Conservation (phyloP, 2,797 vertebrate genomes). For the Semotilus atromaculatus region DNA sequence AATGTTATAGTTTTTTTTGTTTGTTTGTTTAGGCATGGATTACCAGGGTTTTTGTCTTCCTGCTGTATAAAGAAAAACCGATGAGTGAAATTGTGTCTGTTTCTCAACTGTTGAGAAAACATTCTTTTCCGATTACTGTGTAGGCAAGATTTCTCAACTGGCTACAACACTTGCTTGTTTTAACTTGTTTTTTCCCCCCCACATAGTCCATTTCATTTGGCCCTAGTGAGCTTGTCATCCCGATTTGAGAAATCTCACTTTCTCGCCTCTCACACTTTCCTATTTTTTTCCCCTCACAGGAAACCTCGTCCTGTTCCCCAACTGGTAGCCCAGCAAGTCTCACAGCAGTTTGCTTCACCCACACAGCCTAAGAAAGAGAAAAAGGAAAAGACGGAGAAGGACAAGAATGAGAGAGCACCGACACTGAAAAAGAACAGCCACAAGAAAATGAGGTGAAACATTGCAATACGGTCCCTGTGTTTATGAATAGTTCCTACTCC, state of each 20-base stretch:
- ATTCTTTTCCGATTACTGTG: slow-evolving; percentile 39
- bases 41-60: neutral
- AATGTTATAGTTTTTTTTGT: too few relatives aligned
- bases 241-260: slow-evolving; percentile 38
- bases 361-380: slow-evolving; percentile 99
- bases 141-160: slow-evolving; percentile 27
- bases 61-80: neutral
- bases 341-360: slow-evolving; percentile 96
- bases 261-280: slow-evolving; percentile 19
- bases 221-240: slow-evolving; percentile 13
- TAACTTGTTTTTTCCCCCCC: slow-evolving; percentile 26
- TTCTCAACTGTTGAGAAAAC: slow-evolving; percentile 15
- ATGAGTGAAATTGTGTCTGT: neutral
- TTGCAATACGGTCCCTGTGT: neutral
- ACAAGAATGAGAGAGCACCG: slow-evolving; percentile 95
- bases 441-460: slow-evolving; percentile 97
- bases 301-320: slow-evolving; percentile 99
- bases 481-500: neutral
- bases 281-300: slow-evolving; percentile 74
- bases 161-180: slow-evolving; percentile 33
- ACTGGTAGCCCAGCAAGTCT: slow-evolving; percentile 97
- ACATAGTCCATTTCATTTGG: slow-evolving; percentile 17
- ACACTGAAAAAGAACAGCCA: slow-evolving; percentile 97
- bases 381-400: slow-evolving; percentile 95
- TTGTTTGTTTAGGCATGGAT: neutral